phyloP scores from a whole-genome alignment of 92 coral and sea anemone genomes.

The Parazoanthus darwini region DNA sequence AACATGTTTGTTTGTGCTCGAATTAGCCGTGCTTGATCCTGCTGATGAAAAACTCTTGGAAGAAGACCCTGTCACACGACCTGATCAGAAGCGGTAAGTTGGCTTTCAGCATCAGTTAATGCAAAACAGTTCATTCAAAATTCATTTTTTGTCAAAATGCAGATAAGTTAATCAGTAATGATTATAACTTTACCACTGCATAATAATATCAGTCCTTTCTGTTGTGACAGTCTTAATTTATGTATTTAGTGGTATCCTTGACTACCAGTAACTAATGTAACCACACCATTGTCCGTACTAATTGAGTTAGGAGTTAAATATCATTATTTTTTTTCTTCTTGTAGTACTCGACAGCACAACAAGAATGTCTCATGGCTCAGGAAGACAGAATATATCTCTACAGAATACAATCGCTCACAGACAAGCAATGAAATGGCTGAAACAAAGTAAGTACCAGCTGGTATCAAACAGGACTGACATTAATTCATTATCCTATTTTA shows the following conservation, averaged over 20 bases:
- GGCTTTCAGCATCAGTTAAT: background rate
- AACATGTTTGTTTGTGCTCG: background rate
- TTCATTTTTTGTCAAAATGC: background rate
- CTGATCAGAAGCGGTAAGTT: constrained; percentile 91
- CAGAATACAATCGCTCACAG: constrained; percentile 93
- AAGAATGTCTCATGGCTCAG: constrained; percentile 98
- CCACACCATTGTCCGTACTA: background rate
- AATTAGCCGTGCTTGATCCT: constrained; percentile 82
- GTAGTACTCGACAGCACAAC: constrained; percentile 96
- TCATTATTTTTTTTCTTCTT: background rate
- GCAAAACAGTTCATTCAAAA: background rate
- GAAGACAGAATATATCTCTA: constrained; percentile 96
- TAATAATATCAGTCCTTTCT: too few relatives aligned
- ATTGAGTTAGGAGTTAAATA: background rate
- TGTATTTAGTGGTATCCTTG: too few relatives aligned
- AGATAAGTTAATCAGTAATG: background rate
- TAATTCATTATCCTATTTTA: too few relatives aligned
- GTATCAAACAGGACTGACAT: background rate
- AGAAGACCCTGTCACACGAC: constrained; percentile 86
- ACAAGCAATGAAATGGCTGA: constrained; percentile 99
- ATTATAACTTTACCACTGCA: too few relatives aligned
- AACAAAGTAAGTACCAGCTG: constrained; percentile 62
- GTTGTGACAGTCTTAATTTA: too few relatives aligned
- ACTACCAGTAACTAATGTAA: background rate
- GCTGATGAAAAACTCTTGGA: constrained; percentile 94